Conservation (phyloP, 1,140 invertebrate genomes). For the Oreohelix idahoensis region DNA sequence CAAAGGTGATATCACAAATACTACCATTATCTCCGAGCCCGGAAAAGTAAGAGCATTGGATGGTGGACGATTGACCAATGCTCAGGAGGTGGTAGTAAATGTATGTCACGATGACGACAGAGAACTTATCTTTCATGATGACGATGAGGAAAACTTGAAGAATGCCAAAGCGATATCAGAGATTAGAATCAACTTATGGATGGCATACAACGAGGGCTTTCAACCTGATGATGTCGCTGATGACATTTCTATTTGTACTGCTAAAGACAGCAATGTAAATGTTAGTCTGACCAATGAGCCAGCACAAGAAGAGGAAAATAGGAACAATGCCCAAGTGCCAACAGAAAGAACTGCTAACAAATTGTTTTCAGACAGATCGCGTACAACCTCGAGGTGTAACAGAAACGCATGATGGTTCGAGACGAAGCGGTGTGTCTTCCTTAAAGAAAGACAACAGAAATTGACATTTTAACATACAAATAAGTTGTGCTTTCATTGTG, state of each 20-base stretch:
- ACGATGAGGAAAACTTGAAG: slow-evolving; percentile 32
- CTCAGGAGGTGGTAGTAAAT: slow-evolving; percentile 38
- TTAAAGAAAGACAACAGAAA: too few relatives aligned
- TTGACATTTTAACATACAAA: too few relatives aligned
- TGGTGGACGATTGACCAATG: slow-evolving; percentile 32
- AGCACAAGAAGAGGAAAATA: too few relatives aligned
- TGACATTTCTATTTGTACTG: neutral
- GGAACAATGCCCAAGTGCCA: neutral
- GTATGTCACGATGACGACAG: slow-evolving; percentile 34
- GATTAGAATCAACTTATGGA: slow-evolving; percentile 32
- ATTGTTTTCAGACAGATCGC: neutral
- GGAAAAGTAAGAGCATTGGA: slow-evolving; percentile 27
- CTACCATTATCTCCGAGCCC: neutral
- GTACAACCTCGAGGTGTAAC: neutral
- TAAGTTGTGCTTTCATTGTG: too few relatives aligned
- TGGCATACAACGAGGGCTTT: slow-evolving; percentile 32
- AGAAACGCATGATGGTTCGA: too few relatives aligned
- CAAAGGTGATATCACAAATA: slow-evolving; percentile 32
- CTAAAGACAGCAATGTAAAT: neutral
- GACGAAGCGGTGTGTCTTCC: too few relatives aligned
- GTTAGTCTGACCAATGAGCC: neutral
- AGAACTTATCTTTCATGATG: slow-evolving; percentile 38
- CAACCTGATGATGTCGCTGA: neutral
- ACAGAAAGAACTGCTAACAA: neutral
- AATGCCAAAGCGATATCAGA: slow-evolving; percentile 20